Conservation (phyloP, 2,797 vertebrate species). For the Rhinatrema bivittatum region DNA sequence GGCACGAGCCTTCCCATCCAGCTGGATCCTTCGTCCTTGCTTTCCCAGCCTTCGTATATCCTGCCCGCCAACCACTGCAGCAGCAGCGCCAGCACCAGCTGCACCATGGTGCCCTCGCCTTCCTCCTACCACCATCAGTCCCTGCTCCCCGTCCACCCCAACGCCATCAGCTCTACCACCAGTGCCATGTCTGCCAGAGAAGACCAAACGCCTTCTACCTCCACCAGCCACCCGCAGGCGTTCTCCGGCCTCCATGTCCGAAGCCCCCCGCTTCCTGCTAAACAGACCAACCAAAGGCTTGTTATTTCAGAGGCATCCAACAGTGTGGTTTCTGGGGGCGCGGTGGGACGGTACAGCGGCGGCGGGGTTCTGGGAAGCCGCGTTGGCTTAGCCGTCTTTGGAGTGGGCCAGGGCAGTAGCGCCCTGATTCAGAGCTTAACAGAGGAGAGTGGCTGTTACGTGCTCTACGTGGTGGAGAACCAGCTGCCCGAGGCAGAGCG, state of each 20-base stretch:
- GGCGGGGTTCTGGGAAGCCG: background rate
- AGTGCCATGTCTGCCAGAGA: background rate
- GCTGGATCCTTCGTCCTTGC: constrained; percentile 11
- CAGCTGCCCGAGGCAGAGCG: constrained; percentile 17
- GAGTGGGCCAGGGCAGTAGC: background rate
- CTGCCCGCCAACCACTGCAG: constrained; percentile 2
- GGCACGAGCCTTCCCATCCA: constrained; percentile 14
- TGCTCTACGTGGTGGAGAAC: constrained; percentile 40
- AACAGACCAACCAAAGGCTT: background rate
- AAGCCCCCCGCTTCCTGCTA: background rate
- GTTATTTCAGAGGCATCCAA: background rate
- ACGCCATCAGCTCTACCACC: background rate
- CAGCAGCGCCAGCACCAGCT: background rate
- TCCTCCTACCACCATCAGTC: constrained; percentile 16
- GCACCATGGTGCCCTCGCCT: background rate
- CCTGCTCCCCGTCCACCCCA: background rate
- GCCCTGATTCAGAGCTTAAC: constrained; percentile 25
- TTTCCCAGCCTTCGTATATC: constrained; percentile 21
- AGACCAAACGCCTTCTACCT: constrained; percentile 18
- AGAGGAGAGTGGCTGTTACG: constrained; percentile 17
- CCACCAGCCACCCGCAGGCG: background rate
- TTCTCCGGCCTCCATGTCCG: background rate
- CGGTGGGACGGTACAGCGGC: accelerated
- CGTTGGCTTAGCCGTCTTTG: constrained; percentile 17
- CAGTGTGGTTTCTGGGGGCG: accelerated